Conservation (phyloP, 2,797 vertebrate genomes). For the Morelia viridis region DNA sequence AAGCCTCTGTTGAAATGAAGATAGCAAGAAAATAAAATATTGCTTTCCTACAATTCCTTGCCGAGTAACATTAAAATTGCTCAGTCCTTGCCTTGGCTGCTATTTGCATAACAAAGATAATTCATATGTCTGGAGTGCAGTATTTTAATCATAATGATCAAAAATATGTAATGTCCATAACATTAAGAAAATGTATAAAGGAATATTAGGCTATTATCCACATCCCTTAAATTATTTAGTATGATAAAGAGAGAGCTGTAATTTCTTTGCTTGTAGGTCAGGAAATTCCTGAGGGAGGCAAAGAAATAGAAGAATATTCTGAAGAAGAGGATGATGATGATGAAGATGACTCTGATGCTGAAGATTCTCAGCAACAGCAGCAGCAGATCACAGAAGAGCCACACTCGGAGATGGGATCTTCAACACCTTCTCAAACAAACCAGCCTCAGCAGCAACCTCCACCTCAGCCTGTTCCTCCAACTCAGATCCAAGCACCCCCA, state of each 20-base stretch:
- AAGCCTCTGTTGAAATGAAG: background rate
- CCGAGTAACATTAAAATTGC: background rate
- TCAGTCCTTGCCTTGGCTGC: background rate
- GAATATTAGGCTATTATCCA: background rate
- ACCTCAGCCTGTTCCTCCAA: slow-evolving; percentile 73
- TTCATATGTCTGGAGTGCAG: background rate
- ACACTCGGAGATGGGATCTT: slow-evolving; percentile 69
- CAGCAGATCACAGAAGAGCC: slow-evolving; percentile 77
- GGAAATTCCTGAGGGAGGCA: slow-evolving; percentile 91
- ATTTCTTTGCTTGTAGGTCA: slow-evolving; percentile 79
- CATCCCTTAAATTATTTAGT: background rate
- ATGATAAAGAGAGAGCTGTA: background rate
- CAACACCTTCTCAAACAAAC: slow-evolving; percentile 63
- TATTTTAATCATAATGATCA: background rate
- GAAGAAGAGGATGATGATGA: slow-evolving; percentile 77
- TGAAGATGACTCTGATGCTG: slow-evolving; percentile 86
- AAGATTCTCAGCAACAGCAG: slow-evolving; percentile 73
- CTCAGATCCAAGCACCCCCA: slow-evolving; percentile 88
- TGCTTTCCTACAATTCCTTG: background rate
- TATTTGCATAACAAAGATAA: background rate
- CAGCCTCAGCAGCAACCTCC: slow-evolving; percentile 70
- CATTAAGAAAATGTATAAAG: background rate
- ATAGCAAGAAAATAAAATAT: background rate
- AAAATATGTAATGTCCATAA: background rate
- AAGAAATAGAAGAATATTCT: slow-evolving; percentile 82